Evolutionary conservation across 2,113 vertebrate genomes (phyloP), one percentile per base, ranked within the genome.

Genomic region (Amphiprion percula): DNA sequence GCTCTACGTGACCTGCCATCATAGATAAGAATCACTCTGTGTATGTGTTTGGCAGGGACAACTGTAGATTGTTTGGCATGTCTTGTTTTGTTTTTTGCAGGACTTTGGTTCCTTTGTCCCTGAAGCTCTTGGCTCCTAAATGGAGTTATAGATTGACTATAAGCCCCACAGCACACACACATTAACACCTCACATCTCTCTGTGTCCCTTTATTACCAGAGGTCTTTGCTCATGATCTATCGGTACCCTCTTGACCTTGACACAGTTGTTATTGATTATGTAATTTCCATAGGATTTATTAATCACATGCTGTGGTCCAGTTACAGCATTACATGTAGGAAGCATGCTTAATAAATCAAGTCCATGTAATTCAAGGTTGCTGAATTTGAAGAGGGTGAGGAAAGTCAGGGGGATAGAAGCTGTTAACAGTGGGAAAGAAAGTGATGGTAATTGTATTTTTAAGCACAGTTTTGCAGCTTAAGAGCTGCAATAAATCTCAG

Each of bases 81-180:
- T 26, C 21, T 21, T n/a, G 19, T 33, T 41, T 66, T 30, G 4
- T 30, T 66, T 64, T 65, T 59, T 17, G 26, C 60, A 54, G 65
- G 61, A 66, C 78, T 61, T 26, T 54, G 14, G 9, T 30, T 44
- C 9, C 10, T 56, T 68, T 74, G 49, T 58, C 26, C 73, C 68
- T 65, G 59, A 46, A 49, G 61, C 59, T 54, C 23, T 59, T 71
- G 50, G 33, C 54, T 74, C 10, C 26, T 87, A 63, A 74, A 74
- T 76, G 52, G 12, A 68, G 83, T 91, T 91, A 74, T 82, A 87
- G 81, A 89, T 94, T 88, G 86, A 86, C 80, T 69, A 44, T 49
- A 54, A 55, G 1, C 56, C 65, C 55, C 61, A 21, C 17, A 23
- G 54, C 44, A 23, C 59, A 46, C 41, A 23, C 66, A 58, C 52